Percentiles rank a stretch among this genome's conserved stretches.
Evolutionary conservation across 53 echinoderm and acorn worm species (phyloP).

Genomic region (Paelopatides confundens): DNA sequence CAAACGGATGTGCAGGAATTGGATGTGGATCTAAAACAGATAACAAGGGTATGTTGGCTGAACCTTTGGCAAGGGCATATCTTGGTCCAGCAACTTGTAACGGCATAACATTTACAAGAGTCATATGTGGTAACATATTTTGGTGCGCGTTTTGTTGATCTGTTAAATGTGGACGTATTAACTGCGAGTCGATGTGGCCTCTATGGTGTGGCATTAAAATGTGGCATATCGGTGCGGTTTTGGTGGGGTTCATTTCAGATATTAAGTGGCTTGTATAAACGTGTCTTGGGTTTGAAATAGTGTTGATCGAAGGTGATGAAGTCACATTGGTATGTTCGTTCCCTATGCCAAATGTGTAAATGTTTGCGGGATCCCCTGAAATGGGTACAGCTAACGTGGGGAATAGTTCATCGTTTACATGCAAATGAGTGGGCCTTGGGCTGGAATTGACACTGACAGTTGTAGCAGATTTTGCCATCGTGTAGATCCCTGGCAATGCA

Average conservation of each 20-base stretch:
- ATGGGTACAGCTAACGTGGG: neutral
- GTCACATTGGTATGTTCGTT: neutral
- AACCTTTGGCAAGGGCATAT: neutral
- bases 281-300: neutral
- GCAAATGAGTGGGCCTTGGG: neutral
- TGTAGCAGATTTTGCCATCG: conserved; percentile 23
- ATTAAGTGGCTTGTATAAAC: neutral
- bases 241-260: neutral
- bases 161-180: no score
- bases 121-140: neutral
- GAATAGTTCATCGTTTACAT: neutral
- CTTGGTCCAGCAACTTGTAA: neutral
- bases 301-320: neutral
- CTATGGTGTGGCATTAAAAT: neutral
- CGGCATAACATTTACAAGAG: neutral
- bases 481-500: conserved; percentile 11
- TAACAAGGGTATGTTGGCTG: neutral
- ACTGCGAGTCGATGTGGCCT: neutral
- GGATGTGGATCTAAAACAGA: neutral
- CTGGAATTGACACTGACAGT: neutral
- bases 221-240: neutral
- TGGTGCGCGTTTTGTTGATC: neutral
- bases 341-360: neutral
- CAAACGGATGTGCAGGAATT: neutral
- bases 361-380: neutral